Evolutionary conservation across 2,888 invertebrate genomes (phyloP), one percentile per base, ranked within the genome.

Genomic region (Sarcophaga subvicina): DNA sequence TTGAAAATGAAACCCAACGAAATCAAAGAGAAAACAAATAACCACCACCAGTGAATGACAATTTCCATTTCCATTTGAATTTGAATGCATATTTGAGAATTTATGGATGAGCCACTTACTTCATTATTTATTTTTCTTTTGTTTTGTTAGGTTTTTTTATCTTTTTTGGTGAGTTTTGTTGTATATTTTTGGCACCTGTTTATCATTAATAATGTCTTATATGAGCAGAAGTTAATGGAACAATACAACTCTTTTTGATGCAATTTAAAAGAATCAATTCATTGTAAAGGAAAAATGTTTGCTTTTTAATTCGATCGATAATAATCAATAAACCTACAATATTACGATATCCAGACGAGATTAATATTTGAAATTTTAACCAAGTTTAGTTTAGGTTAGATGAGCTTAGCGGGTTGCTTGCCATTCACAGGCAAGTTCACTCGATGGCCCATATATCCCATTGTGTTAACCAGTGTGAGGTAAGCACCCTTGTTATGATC

Each of bases 181-280:
- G 25, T 17, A 37, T 66, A 5, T 78, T 69, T 80, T 70, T 62
- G 84, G 75, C 87, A 87, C 87, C 87, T 87, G 87, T 79, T 87
- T 54, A 76, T 66, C 84, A 87, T 87, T 84, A 84, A 87, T 87
- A 79, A 76, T 81, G 59, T 84, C 71, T 76, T 63, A 25, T 70
- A 25, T 20, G 1, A 27, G 62, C 27, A 62, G 0, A 25, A 37
- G 37, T 12, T 25, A 69, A 45, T 14, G 8, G 27, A 66, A 63
- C 62, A 82, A 71, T 59, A 82, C 66, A 73, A 83, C 72, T 76
- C 70, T 70, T 80, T 76, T 25, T n/a, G 37, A 25, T 62, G 25
- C 60, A 66, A 54, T 1, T 17, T 54, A 54, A 54, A 54, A 54
- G 54, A 54, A 14, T 54, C 17, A 12, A 54, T 14, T 54, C 54